Percentiles rank a stretch among this genome's conserved stretches.
Evolutionary conservation across 1,140 invertebrate genomes (phyloP).

Genomic region (Proctacanthus coquilletti): DNA sequence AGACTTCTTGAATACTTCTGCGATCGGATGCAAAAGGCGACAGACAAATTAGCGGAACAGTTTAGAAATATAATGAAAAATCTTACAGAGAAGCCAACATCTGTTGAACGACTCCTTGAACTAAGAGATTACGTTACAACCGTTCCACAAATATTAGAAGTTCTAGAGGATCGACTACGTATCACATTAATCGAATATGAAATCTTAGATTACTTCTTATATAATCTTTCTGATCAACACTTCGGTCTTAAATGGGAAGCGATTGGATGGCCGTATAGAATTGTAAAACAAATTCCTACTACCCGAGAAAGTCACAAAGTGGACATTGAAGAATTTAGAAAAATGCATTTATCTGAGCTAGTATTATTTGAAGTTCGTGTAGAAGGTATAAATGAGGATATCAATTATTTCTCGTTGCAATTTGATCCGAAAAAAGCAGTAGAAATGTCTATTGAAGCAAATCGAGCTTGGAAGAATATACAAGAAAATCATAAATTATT

Average conservation of each 20-base stretch:
- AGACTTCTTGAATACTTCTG: slow-evolving; percentile 24
- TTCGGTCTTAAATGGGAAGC: slow-evolving; percentile 27
- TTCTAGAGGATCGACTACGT: slow-evolving; percentile 17
- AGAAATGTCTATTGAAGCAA: slow-evolving; percentile 23
- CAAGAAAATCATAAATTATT: slow-evolving; percentile 18
- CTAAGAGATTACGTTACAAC: slow-evolving; percentile 9
- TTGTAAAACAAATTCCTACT: slow-evolving; percentile 14
- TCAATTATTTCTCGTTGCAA: slow-evolving; percentile 19
- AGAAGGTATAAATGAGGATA: slow-evolving; percentile 23
- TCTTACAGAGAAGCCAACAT: slow-evolving; percentile 15
- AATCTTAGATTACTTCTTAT: slow-evolving; percentile 24
- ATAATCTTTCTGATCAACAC: slow-evolving; percentile 21
- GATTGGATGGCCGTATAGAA: slow-evolving; percentile 24
- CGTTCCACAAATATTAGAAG: slow-evolving; percentile 19
- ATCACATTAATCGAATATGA: slow-evolving; percentile 27
- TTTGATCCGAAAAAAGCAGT: slow-evolving; percentile 19
- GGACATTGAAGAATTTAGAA: slow-evolving; percentile 23
- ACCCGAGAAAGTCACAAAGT: slow-evolving; percentile 23
- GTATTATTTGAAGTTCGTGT: slow-evolving; percentile 22
- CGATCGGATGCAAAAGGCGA: slow-evolving; percentile 23
- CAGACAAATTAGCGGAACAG: slow-evolving; percentile 14
- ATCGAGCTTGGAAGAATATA: slow-evolving; percentile 20
- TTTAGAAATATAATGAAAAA: slow-evolving; percentile 12
- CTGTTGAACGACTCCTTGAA: slow-evolving; percentile 22
- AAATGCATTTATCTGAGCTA: slow-evolving; percentile 18